Evolutionary conservation across 2,888 invertebrate species (phyloP), one percentile per base, ranked within the genome.

Genomic region (Yponomeuta plumbellus): DNA sequence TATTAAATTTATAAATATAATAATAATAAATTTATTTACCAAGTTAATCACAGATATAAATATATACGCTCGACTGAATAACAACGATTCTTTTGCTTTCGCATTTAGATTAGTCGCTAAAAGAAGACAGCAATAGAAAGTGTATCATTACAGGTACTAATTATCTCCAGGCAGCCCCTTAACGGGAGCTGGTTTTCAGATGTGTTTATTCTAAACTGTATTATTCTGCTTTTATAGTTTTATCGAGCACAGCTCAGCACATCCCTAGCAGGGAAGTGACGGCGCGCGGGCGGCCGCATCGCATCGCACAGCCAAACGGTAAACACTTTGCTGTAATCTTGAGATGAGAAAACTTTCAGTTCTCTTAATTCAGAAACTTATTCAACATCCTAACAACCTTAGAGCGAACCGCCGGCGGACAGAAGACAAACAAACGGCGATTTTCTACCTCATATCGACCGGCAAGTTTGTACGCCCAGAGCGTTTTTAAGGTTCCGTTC

Each of bases 301-400:
- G 83, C 81, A 80, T 86, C 87, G 83, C 81, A 80, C 86, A 88
- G 89, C 90, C 90, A 86, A 90, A 91, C 91, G 91, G 92, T 91
- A 92, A 92, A 92, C 92, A 91, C 92, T 91, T 91, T 84, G 90
- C 91, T 89, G 91, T 92, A 91, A 92, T 92, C 92, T 91, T 88
- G 86, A 91, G 91, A 92, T 91, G 91, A 92, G 91, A 91, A 92
- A 91, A 92, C 91, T 92, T 91, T 90, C 90, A 91, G 91, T 91
- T 88, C 90, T 91, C 91, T 92, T 92, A 92, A 92, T 92, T 91
- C 91, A 91, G 89, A 92, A 92, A 91, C 90, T 92, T 91, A 91
- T 91, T 90, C 90, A 91, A 90, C 88, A 90, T 86, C 88, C 89
- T 90, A 90, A 91, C 91, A 89, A 90, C 89, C 91, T 91, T 90